Conservation (phyloP, 2,888 invertebrate genomes). For the Papilio protenor region DNA sequence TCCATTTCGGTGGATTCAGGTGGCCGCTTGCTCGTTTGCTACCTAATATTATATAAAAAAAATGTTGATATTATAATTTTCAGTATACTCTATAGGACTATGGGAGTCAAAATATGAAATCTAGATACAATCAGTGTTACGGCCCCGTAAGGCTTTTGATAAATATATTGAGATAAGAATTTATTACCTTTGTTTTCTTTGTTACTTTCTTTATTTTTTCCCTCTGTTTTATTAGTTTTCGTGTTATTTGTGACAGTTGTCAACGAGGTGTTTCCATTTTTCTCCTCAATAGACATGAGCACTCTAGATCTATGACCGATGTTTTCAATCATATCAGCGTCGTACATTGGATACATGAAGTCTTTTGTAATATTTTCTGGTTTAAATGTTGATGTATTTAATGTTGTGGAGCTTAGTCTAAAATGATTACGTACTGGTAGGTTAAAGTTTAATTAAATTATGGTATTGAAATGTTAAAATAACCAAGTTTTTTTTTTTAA, state of each 20-base stretch:
- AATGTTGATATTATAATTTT: not conserved
- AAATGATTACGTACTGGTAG: not conserved
- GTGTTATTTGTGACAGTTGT: not conserved
- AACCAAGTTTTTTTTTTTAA: too few species aligned
- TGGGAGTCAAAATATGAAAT: not conserved
- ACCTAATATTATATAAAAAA: too few species aligned
- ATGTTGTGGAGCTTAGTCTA: not conserved
- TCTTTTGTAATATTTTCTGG: slow-evolving; percentile 25
- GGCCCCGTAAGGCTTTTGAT: not conserved
- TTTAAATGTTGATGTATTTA: not conserved
- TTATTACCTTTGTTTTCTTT: not conserved
- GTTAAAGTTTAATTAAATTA: too few species aligned
- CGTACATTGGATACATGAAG: slow-evolving; percentile 55
- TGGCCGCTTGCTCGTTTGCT: too few species aligned
- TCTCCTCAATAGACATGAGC: slow-evolving; percentile 58
- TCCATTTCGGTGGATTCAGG: too few species aligned
- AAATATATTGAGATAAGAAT: not conserved
- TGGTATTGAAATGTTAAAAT: too few species aligned
- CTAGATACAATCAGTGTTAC: not conserved
- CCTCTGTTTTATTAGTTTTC: slow-evolving; percentile 10
- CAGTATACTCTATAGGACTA: not conserved
- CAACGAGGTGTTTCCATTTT: not conserved
- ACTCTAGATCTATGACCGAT: slow-evolving; percentile 67
- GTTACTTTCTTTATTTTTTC: slow-evolving; percentile 3
- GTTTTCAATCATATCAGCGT: slow-evolving; percentile 64